phyloP scores from a whole-genome alignment of 2,888 invertebrate species.

The Eremobia ochroleuca region DNA sequence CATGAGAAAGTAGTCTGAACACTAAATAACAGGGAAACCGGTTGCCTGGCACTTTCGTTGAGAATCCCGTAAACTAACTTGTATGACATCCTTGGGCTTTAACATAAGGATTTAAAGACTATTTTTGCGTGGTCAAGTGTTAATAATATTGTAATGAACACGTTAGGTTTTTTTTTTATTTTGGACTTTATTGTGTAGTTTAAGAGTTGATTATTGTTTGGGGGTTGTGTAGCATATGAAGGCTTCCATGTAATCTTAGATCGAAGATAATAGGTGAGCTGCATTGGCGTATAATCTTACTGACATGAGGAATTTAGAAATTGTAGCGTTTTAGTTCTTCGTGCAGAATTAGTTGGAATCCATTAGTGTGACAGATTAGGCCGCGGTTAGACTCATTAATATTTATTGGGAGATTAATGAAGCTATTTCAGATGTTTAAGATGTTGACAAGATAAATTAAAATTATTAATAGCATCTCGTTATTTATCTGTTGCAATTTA shows the following conservation, averaged over 20 bases:
- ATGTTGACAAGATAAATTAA: not conserved
- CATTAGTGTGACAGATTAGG: conserved; percentile 11
- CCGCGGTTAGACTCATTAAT: conserved; percentile 9
- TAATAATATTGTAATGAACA: conserved; percentile 32
- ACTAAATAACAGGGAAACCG: conserved; percentile 62
- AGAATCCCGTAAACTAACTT: conserved; percentile 60
- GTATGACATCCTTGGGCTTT: conserved; percentile 55
- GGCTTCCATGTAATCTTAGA: conserved; percentile 51
- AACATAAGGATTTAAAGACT: conserved; percentile 36
- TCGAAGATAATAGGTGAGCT: conserved; percentile 40
- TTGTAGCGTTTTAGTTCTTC: conserved; percentile 33
- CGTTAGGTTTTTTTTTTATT: conserved; percentile 3
- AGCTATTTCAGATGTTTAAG: conserved; percentile 12
- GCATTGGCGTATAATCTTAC: conserved; percentile 44
- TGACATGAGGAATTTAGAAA: conserved; percentile 60
- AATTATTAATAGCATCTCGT: not conserved
- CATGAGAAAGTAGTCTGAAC: conserved; percentile 67
- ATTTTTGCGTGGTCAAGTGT: conserved; percentile 15
- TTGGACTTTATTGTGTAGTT: not conserved
- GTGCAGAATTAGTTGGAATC: conserved; percentile 9
- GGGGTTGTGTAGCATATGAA: not conserved
- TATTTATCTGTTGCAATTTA: not conserved
- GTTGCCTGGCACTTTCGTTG: conserved; percentile 63
- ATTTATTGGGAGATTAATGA: conserved; percentile 13
- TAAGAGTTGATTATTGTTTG: conserved; percentile 39